phyloP scores from a whole-genome alignment of 1,140 invertebrate genomes.

The Thereuonema tuberculata region DNA sequence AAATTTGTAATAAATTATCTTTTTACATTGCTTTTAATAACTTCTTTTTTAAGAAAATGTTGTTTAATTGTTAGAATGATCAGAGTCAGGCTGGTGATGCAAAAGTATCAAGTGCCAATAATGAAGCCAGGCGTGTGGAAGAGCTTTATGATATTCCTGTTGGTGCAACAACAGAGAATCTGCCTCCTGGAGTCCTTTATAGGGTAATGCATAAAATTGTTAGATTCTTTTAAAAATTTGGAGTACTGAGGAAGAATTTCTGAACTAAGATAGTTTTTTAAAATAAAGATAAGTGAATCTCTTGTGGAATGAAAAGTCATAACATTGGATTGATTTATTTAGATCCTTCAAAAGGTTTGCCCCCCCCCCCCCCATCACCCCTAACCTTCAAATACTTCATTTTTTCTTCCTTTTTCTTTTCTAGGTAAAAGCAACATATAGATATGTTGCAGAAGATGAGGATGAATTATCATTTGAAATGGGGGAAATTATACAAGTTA shows the following conservation, averaged over 20 bases:
- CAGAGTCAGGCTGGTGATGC: too few relatives aligned
- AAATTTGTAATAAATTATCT: too few relatives aligned
- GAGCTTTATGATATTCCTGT: constrained; percentile 67
- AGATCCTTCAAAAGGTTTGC: too few relatives aligned
- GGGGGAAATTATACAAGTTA: constrained; percentile 83
- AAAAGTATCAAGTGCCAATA: too few relatives aligned
- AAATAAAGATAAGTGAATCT: neutral
- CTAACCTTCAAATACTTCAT: too few relatives aligned
- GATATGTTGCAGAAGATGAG: constrained; percentile 84
- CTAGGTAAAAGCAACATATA: constrained; percentile 88
- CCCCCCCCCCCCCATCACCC: too few relatives aligned
- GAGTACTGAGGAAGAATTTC: constrained; percentile 10
- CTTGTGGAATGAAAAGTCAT: too few relatives aligned
- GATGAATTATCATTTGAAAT: constrained; percentile 93
- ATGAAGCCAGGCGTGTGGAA: constrained; percentile 42
- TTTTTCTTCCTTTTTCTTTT: neutral
- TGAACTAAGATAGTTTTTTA: neutral
- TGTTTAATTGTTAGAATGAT: too few relatives aligned
- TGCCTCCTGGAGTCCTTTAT: constrained; percentile 45
- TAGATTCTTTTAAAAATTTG: too few relatives aligned
- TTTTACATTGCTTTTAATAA: too few relatives aligned
- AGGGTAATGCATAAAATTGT: constrained; percentile 17
- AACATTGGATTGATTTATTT: too few relatives aligned
- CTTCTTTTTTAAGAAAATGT: too few relatives aligned
- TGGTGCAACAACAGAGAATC: constrained; percentile 71